Base-by-base conservation (phyloP, 2,113 vertebrate genomes). In the Talpa occidentalis region DNA sequence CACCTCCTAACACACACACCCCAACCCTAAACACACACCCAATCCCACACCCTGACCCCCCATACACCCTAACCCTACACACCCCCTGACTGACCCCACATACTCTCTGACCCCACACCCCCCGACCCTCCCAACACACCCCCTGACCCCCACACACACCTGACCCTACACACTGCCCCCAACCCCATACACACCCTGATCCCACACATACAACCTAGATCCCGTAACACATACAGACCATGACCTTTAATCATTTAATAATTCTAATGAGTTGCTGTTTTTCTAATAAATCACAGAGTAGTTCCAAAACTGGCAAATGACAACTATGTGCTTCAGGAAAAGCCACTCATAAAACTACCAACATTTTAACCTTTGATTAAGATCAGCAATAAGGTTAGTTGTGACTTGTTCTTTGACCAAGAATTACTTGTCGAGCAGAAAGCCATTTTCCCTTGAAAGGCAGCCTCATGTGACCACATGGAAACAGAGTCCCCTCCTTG, bases 221-320 rank as follows among this genome's bases (percentile, higher is more conserved):
- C 40, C 70, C 70, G 47, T 30, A 26, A 22, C 19, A 52, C 14
- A 73, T 49, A 62, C 7, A 76, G 44, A 85, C 35, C 35, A 60
- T 47, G 12, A 40, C 32, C 60, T 52, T 95, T 82, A 79, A 74
- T 92, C 54, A 87, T 54, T 96, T 93, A 90, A 79, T 93, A 94
- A 94, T 83, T 0, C 0, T 95, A 97, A 96, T 73, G 88, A 74
- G 73, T 79, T 96, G 87, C 96, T 97, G 96, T 95, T 96, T 86
- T 97, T 96, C 70, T 93, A 92, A 67, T 93, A 97, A 97, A 97
- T 95, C 93, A 90, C 88, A 77, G 37, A 88, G 62, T 74, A 84
- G 37, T 94, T 97, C 66, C 83, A 74, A 88, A 97, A 96, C 78
- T 95, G 82, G 94, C 77, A 94, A 84, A 28, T 90, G 94, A 94